Base-by-base conservation (phyloP, 2,888 invertebrate genomes). In the Itoplectis maculator region DNA sequence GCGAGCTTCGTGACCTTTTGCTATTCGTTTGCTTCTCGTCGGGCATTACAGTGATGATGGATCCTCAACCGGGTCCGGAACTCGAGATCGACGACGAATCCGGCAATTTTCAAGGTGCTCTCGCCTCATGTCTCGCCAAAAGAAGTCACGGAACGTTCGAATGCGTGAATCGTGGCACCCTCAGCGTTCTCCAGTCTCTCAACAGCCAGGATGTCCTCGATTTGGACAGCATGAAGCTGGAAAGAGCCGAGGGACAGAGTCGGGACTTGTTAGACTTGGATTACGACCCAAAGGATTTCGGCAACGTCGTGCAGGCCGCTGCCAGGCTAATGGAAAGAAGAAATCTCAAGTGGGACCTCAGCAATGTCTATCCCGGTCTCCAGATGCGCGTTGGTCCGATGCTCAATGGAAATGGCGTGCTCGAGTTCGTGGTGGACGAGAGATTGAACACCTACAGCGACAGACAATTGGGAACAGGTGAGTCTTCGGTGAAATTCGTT, bases 351-450 rank as follows among this genome's bases (percentile, higher is more conserved):
- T 97, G 97, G 96, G 96, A 96, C 83, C 94, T 97, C 92, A 95
- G 95, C 78, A 93, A 93, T 5, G 83, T 97, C 0, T 96, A 97
- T 91, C 97, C 97, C 0, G 97, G 97, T 0, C 91, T 97, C 11
- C 94, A 95, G 77, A 95, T 97, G 94, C 94, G 95, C 83, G 95
- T 97, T 65, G 96, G 96, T 1, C 97, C 97, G 49, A 96, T 96
- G 49, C 93, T 95, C 0, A 94, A 93, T 85, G 95, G 95, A 0
- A 95, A 95, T 84, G 97, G 97, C 63, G 93, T 96, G 40, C 93
- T 97, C 45, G 96, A 97, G 88, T 97, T 97, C 88, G 95, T 95
- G 0, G 93, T 97, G 90, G 96, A 97, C 74, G 92, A 92, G 77
- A 90, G 90, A 82, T 93, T 95, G 85, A 92, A 95, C 84, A 74